Conservation (phyloP, 2,113 vertebrate species). For the Prunella himalayana region DNA sequence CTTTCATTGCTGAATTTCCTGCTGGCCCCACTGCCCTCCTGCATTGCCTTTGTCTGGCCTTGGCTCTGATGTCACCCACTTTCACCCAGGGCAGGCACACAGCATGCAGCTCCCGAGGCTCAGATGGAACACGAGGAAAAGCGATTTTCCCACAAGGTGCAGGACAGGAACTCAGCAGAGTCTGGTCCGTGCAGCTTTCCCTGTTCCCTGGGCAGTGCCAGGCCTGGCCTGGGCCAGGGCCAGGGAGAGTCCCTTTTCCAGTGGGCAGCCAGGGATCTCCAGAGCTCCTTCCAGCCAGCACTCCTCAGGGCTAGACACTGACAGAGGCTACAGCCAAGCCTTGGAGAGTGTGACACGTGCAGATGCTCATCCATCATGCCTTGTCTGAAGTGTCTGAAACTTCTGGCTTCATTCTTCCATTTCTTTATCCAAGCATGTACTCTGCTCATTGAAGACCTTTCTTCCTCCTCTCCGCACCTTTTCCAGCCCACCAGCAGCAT, state of each 20-base stretch:
- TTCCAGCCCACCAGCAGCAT: neutral
- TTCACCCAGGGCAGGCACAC: neutral
- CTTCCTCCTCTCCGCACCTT: neutral
- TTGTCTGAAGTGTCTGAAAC: neutral
- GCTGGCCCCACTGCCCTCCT: neutral
- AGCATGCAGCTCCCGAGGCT: neutral
- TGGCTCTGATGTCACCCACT: neutral
- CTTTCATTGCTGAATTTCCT: neutral
- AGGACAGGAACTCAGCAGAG: neutral
- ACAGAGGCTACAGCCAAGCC: neutral
- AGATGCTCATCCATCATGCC: neutral
- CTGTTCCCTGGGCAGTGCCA: neutral
- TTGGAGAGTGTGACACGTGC: accelerated
- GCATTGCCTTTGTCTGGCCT: neutral
- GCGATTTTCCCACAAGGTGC: accelerated
- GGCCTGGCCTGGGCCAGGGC: neutral
- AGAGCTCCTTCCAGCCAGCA: neutral
- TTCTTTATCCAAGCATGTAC: neutral
- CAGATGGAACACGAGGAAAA: neutral
- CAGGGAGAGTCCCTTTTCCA: neutral
- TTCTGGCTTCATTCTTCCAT: neutral
- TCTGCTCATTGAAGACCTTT: neutral
- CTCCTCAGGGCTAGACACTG: neutral
- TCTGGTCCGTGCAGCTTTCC: neutral
- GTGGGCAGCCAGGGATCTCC: neutral